A percentile compares a stretch with the other conserved stretches of the same genome.
These are phyloP conservation scores for Dinocampus coccinellae DNA, from an alignment of 2,888 invertebrate species.

Conservation along the genomic window DNA sequence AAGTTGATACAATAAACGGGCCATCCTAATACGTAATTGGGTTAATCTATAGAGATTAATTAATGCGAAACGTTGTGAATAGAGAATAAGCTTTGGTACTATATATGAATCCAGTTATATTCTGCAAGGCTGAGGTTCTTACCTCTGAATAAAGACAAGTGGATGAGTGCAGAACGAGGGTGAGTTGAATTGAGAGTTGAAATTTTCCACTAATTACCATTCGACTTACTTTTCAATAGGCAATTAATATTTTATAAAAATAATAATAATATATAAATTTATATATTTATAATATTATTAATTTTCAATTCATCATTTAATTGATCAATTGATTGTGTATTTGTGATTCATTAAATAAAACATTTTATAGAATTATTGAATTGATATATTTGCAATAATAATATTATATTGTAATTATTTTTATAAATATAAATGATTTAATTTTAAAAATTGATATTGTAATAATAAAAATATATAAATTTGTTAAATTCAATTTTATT, in stretches of 20 bases:
- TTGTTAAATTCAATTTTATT: too few relatives aligned
- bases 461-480: too few relatives aligned
- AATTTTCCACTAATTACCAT: slow-evolving; percentile 38
- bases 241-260: not conserved
- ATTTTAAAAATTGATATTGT: too few relatives aligned
- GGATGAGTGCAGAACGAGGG: slow-evolving; percentile 18
- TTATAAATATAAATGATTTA: too few relatives aligned
- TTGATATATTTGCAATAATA: too few relatives aligned
- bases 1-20: slow-evolving; percentile 53
- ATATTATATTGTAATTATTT: too few relatives aligned
- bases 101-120: slow-evolving; percentile 42
- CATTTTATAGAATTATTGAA: too few relatives aligned
- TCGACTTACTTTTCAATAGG: slow-evolving; percentile 10
- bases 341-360: too few relatives aligned
- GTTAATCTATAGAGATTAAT: slow-evolving; percentile 62
- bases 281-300: too few relatives aligned
- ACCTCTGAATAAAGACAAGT: slow-evolving; percentile 8
- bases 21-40: slow-evolving; percentile 60
- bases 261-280: not conserved
- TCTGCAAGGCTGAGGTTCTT: slow-evolving; percentile 17
- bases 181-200: slow-evolving; percentile 27
- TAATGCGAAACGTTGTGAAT: slow-evolving; percentile 53
- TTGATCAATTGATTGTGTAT: not conserved
- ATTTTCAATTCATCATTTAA: not conserved
- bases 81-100: slow-evolving; percentile 49